A percentile compares a stretch with the other conserved stretches of the same genome.
Evolutionary conservation across 2,888 invertebrate genomes (phyloP).

Genomic region (Cordilura impudica): DNA sequence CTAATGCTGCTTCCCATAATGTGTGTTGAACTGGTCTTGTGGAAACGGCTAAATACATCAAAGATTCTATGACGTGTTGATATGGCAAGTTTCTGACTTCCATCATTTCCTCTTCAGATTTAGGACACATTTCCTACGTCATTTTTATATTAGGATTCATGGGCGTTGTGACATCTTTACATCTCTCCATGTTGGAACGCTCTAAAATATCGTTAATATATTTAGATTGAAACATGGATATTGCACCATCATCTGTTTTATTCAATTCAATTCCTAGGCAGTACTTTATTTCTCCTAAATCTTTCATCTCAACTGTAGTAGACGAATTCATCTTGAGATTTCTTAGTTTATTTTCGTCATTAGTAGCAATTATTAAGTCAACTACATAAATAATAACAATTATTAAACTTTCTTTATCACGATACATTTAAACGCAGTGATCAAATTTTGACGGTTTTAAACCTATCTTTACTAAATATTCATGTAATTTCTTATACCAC

Average conservation of each 20-base stretch:
- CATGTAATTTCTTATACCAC: constrained; percentile 1
- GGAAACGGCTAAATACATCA: not conserved
- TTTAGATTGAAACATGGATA: too few relatives aligned
- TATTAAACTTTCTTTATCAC: not conserved
- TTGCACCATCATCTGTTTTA: too few relatives aligned
- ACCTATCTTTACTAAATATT: not conserved
- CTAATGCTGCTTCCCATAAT: too few relatives aligned
- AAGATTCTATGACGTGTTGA: not conserved
- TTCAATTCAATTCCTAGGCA: too few relatives aligned
- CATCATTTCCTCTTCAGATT: too few relatives aligned
- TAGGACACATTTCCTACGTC: not conserved
- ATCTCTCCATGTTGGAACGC: too few relatives aligned
- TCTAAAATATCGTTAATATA: too few relatives aligned
- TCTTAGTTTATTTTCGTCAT: not conserved
- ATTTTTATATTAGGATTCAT: not conserved
- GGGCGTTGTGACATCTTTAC: not conserved
- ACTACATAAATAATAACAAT: not conserved
- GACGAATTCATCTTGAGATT: not conserved
- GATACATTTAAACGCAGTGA: not conserved
- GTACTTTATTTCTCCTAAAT: too few relatives aligned
- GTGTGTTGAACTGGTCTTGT: not conserved
- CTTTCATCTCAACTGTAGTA: too few relatives aligned
- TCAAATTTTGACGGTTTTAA: not conserved
- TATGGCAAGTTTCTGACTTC: not conserved
- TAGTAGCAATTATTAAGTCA: not conserved